phyloP scores from a whole-genome alignment of 2,888 invertebrate genomes.

The Ophion ventricosus region DNA sequence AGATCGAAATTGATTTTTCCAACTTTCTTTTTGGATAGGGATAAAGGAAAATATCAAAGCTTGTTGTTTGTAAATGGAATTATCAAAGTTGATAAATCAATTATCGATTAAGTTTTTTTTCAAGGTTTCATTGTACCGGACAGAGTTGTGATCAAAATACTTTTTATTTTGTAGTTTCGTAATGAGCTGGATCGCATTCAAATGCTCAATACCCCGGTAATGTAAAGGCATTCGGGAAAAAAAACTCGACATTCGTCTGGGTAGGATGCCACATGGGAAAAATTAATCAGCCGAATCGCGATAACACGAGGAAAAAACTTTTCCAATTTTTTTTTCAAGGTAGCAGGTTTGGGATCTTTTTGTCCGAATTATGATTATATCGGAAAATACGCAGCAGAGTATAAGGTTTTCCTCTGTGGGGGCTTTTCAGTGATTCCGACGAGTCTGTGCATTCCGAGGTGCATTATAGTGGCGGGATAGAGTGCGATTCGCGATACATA shows the following conservation, averaged over 20 bases:
- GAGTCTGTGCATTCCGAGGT: slow-evolving; percentile 28
- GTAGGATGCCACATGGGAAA: slow-evolving; percentile 39
- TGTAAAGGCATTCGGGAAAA: slow-evolving; percentile 2
- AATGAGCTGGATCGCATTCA: slow-evolving; percentile 12
- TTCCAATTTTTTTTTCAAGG: slow-evolving; percentile 6
- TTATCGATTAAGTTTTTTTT: neutral
- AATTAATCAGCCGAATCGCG: slow-evolving; percentile 43
- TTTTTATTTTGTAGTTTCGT: neutral
- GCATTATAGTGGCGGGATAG: slow-evolving; percentile 34
- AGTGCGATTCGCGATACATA: slow-evolving; percentile 32
- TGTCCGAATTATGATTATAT: slow-evolving; percentile 41
- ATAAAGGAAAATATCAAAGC: too few species aligned
- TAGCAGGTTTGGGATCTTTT: slow-evolving; percentile 29
- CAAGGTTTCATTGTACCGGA: neutral
- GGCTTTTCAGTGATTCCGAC: slow-evolving; percentile 44
- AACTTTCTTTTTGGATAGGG: too few species aligned
- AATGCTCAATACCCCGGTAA: neutral
- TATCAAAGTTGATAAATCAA: neutral
- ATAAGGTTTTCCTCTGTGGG: slow-evolving; percentile 30
- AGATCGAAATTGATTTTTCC: too few species aligned
- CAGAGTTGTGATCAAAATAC: neutral
- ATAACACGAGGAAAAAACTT: slow-evolving; percentile 30
- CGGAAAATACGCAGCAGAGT: slow-evolving; percentile 17
- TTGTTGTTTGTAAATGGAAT: too few species aligned
- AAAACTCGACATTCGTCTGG: neutral